Evolutionary conservation across 2,797 vertebrate genomes (phyloP).

Genomic region (Poecilia gillii): DNA sequence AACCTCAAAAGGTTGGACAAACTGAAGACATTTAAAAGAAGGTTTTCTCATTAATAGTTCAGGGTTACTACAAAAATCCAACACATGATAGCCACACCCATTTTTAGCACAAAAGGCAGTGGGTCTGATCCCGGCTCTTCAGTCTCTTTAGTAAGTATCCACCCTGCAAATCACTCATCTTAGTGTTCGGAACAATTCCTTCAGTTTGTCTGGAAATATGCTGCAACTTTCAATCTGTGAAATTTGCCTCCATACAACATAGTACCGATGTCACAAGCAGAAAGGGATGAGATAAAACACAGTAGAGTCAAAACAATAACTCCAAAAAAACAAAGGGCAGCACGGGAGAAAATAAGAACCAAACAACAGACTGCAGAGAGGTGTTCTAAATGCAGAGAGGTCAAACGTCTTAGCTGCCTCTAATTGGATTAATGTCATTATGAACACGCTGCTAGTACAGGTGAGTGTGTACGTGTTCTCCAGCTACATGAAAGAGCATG

Average conservation of each 20-base stretch:
- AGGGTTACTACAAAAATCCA: conserved; percentile 46
- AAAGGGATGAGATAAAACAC: conserved; percentile 25
- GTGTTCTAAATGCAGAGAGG: conserved; percentile 56
- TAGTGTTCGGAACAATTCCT: conserved; percentile 50
- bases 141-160: conserved; percentile 56
- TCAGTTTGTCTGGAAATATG: conserved; percentile 33
- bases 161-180: conserved; percentile 51
- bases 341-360: conserved; percentile 37
- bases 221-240: conserved; percentile 17
- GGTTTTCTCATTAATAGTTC: conserved; percentile 36
- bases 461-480: conserved; percentile 18
- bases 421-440: conserved; percentile 72
- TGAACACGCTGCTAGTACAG: conserved; percentile 43
- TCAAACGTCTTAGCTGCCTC: conserved; percentile 54
- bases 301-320: conserved; percentile 24
- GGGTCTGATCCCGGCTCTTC: conserved; percentile 34
- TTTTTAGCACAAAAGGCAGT: conserved; percentile 39
- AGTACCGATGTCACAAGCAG: conserved; percentile 15
- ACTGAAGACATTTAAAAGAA: conserved; percentile 17
- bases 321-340: conserved; percentile 49
- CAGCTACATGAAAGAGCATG: conserved; percentile 28
- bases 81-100: conserved; percentile 56
- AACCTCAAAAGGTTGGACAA: background rate
- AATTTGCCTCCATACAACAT: conserved; percentile 4
- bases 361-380: conserved; percentile 38